Evolutionary conservation across 2,113 vertebrate species (phyloP).

Genomic region (Prionailurus bengalensis): DNA sequence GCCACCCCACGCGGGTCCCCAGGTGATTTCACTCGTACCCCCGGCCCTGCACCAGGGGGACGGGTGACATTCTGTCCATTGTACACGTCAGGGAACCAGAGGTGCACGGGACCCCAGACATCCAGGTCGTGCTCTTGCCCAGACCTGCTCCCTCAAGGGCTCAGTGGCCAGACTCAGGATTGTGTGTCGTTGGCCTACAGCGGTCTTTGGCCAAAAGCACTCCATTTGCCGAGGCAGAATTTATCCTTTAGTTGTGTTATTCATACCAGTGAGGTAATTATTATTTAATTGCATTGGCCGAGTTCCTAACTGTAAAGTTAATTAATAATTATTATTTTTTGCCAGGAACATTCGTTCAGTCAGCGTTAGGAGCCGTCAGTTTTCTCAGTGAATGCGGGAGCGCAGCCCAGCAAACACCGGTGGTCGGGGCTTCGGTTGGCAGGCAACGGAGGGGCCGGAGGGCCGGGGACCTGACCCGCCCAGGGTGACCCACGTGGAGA

Average conservation of each 20-base stretch:
- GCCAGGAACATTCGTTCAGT: background rate
- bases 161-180: background rate
- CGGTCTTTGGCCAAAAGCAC: background rate
- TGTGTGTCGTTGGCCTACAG: background rate
- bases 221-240: background rate
- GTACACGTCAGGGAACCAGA: background rate
- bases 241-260: background rate
- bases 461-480: background rate
- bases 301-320: background rate
- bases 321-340: background rate
- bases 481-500: background rate
- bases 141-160: background rate
- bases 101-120: rapidly evolving
- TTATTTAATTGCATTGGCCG: background rate
- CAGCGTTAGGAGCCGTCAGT: background rate
- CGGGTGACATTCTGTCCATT: background rate
- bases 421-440: background rate
- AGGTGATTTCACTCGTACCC: no score
- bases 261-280: background rate
- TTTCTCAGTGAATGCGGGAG: background rate
- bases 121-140: background rate
- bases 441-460: background rate
- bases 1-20: background rate
- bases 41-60: background rate
- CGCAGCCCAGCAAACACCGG: background rate